A percentile compares a stretch with the other conserved stretches of the same genome.
These are phyloP conservation scores for Phrynosoma blainvillii DNA, from an alignment of 2,113 vertebrate genomes.

Conservation along the genomic window DNA sequence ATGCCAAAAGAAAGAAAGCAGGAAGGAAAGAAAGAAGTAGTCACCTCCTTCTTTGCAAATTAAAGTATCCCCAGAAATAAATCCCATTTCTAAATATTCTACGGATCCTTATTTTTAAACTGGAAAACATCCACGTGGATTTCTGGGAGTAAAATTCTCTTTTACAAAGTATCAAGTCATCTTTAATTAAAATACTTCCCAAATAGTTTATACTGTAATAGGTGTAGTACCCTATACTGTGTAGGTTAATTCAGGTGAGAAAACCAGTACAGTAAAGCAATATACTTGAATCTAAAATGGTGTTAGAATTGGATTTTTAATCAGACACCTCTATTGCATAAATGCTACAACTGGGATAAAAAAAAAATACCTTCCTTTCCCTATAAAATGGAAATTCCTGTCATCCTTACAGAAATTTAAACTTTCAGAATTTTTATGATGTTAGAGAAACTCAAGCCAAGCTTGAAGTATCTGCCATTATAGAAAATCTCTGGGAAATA, in stretches of 20 bases:
- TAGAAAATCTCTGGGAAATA: neutral
- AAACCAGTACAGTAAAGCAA: neutral
- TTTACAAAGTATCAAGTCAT: neutral
- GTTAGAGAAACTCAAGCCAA: neutral
- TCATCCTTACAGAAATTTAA: neutral
- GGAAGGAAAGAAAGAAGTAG: no score
- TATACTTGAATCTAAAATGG: neutral
- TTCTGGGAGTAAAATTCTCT: neutral
- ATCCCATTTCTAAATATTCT: conserved; percentile 1
- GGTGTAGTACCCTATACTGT: neutral
- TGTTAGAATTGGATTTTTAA: neutral
- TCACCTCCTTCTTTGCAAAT: neutral
- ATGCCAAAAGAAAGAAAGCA: neutral
- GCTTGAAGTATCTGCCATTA: neutral
- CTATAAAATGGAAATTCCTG: neutral
- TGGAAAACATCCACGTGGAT: neutral
- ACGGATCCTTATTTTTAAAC: neutral
- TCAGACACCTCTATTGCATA: fast-evolving
- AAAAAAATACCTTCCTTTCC: neutral
- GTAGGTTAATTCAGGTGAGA: neutral
- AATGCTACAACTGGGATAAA: neutral
- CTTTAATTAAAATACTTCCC: neutral
- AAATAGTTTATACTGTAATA: neutral
- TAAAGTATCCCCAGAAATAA: conserved; percentile 21
- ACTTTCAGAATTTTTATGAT: neutral